Base-by-base conservation (phyloP, 1,140 invertebrate species). In the Lucilia cuprina region DNA sequence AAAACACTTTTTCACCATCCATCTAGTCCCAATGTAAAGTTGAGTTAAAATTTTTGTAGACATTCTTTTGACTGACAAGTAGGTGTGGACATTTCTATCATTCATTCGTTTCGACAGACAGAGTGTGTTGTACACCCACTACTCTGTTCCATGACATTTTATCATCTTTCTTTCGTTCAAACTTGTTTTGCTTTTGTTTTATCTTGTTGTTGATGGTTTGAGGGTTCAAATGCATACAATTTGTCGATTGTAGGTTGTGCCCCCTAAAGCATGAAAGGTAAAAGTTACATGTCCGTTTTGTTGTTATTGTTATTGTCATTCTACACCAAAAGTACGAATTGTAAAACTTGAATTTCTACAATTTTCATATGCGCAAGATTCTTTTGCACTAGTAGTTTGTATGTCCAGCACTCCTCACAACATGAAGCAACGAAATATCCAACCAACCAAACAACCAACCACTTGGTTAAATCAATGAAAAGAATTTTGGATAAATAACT, bases 71-170 rank as follows among this genome's bases (percentile, higher is more conserved):
- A 88, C 85, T 89, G 88, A 89, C 85, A 88, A 47, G 89, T 90
- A 90, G 89, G 89, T 89, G 89, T 90, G 89, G 89, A 87, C 87
- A 87, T 84, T 87, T 87, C 88, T 80, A 80, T 80, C 77, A 90
- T 88, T 90, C 89, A 90, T 88, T 90, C 89, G 90, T 90, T 90
- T 88, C 89, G 89, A 90, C 89, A 90, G 88, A 87, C 89, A 90
- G 88, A 87, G 88, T 88, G 87, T 49, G 87, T 86, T 21, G 88
- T 87, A 89, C 89, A 88, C 89, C 89, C 89, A 90, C 87, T 35
- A 21, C 19, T 49, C 65, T 70, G n/a, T 17, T 60, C 55, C 13
- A 17, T 60, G 55, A n/a, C 55, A 60, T 60, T 60, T 70, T 70
- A 2, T 19, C n/a, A 70, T 70, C n/a, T 70, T 60, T 17, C 55